Percentiles rank a stretch among this genome's conserved stretches.
Evolutionary conservation across 2,797 vertebrate genomes (phyloP).

Genomic region (Cyclura pinguis): DNA sequence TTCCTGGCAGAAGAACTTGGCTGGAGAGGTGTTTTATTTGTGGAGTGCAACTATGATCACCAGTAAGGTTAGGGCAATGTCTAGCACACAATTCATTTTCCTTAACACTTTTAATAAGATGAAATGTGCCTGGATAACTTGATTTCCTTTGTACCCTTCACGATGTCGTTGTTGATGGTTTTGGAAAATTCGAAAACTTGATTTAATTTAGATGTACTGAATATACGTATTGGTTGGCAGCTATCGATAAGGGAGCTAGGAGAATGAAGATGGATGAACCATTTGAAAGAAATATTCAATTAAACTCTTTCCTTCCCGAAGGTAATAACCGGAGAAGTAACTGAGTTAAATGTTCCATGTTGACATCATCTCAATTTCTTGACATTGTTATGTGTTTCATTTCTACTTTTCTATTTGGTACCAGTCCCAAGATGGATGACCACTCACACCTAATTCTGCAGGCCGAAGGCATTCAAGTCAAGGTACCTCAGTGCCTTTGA

Average conservation of each 20-base stretch:
- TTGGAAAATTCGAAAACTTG: conserved; percentile 70
- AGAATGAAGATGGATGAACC: conserved; percentile 70
- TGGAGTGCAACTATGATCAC: conserved; percentile 37
- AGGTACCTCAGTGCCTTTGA: not conserved
- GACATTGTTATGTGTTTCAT: conserved; percentile 67
- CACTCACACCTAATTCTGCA: conserved; percentile 49
- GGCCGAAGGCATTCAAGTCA: conserved; percentile 36
- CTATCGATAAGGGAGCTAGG: conserved; percentile 69
- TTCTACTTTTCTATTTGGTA: conserved; percentile 66
- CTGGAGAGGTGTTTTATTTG: not conserved
- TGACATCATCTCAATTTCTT: conserved; percentile 61
- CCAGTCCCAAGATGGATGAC: conserved; percentile 55
- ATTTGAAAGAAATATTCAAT: conserved; percentile 65
- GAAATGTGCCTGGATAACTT: conserved; percentile 73
- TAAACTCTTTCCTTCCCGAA: conserved; percentile 68
- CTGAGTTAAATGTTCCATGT: conserved; percentile 57
- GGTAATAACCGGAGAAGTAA: conserved; percentile 70
- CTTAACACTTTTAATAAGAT: conserved; percentile 74
- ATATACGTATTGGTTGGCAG: conserved; percentile 65
- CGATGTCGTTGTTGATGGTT: conserved; percentile 63
- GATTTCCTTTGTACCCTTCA: conserved; percentile 66
- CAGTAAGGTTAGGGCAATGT: conserved; percentile 63
- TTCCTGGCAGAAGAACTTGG: not conserved
- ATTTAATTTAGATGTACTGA: conserved; percentile 70
- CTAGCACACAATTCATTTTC: conserved; percentile 61